A percentile compares a stretch with the other conserved stretches of the same genome.
phyloP scores from a whole-genome alignment of 2,888 invertebrate species.

The Eupelmus urozonus region DNA sequence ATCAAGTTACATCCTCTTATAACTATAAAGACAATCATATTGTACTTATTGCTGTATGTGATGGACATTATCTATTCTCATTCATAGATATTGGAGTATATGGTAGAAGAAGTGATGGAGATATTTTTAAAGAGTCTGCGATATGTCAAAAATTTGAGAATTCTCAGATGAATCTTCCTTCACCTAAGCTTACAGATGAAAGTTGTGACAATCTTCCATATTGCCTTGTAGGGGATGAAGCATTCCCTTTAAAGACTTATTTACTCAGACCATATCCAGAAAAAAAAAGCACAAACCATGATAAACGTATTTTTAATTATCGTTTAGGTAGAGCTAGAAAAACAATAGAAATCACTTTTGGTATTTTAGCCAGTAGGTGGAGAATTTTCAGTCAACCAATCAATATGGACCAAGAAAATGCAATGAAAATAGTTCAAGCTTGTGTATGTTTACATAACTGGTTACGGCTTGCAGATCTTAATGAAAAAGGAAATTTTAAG shows the following conservation, averaged over 20 bases:
- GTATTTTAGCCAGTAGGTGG: slow-evolving; percentile 56
- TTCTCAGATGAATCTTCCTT: slow-evolving; percentile 53
- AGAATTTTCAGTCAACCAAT: slow-evolving; percentile 59
- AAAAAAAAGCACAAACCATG: slow-evolving; percentile 17
- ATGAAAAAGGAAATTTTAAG: not conserved
- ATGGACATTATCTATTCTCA: slow-evolving; percentile 59
- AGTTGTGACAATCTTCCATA: slow-evolving; percentile 53
- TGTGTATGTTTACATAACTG: slow-evolving; percentile 58
- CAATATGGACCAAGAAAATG: slow-evolving; percentile 35
- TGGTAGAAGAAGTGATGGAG: slow-evolving; percentile 58
- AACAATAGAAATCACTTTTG: slow-evolving; percentile 59
- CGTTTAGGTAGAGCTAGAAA: slow-evolving; percentile 58
- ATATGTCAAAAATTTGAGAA: slow-evolving; percentile 62
- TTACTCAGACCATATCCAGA: slow-evolving; percentile 60
- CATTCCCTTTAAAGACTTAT: slow-evolving; percentile 53
- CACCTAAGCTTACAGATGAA: slow-evolving; percentile 24
- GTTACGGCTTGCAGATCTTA: slow-evolving; percentile 1
- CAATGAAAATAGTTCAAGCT: slow-evolving; percentile 56
- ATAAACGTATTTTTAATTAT: slow-evolving; percentile 58
- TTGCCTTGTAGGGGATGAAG: slow-evolving; percentile 60
- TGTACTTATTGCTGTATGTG: slow-evolving; percentile 60
- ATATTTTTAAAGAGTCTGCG: slow-evolving; percentile 49
- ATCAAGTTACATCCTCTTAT: slow-evolving; percentile 57
- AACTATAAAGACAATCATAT: slow-evolving; percentile 59
- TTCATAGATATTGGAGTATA: slow-evolving; percentile 60